Evolutionary conservation across 1,140 invertebrate genomes (phyloP).

Genomic region (Plectrocnemia conspersa): DNA sequence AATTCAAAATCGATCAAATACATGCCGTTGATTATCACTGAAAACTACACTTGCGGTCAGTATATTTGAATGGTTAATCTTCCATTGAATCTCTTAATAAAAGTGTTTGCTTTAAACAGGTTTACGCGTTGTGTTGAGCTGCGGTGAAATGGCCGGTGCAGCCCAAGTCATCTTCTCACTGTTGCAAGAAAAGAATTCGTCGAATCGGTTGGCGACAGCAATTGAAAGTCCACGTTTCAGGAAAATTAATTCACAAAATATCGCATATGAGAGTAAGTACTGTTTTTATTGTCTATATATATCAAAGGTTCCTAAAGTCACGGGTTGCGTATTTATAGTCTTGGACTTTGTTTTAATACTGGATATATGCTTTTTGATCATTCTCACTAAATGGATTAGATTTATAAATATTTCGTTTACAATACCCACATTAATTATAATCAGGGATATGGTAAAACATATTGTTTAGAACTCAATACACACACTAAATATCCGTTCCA

Average conservation of each 20-base stretch:
- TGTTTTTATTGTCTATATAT: no score
- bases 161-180: constrained; percentile 28
- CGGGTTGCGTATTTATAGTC: no score
- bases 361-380: no score
- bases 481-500: no score
- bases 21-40: constrained; percentile 29
- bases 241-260: constrained; percentile 17
- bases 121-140: constrained; percentile 30
- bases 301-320: no score
- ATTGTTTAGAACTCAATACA: no score
- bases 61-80: not conserved
- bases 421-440: no score
- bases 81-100: not conserved
- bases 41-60: constrained; percentile 30
- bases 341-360: no score
- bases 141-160: constrained; percentile 27
- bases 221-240: constrained; percentile 27
- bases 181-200: constrained; percentile 5
- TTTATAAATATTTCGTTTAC: no score
- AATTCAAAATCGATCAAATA: constrained; percentile 9
- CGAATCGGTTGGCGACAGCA: constrained; percentile 16
- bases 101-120: constrained; percentile 15
- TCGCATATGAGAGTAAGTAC: constrained; percentile 32
- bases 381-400: no score
- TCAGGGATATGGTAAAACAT: no score